Base-by-base conservation (phyloP, 2,888 invertebrate species). In the Horisme vitalbata region DNA sequence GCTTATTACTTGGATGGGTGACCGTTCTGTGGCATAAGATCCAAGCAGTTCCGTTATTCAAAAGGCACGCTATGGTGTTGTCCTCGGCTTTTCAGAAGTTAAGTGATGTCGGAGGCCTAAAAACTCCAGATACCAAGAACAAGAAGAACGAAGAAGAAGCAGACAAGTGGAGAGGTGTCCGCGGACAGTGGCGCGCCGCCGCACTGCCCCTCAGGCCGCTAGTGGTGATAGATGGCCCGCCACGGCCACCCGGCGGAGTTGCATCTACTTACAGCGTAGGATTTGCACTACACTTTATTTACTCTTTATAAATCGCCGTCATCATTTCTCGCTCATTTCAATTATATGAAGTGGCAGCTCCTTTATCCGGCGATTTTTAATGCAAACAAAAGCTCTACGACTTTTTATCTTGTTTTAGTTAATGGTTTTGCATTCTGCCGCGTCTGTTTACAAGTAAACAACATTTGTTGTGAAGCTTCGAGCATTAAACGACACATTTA, bases 201-300 rank as follows among this genome's bases (percentile, higher is more conserved):
- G 18, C 55, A 18, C 5, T 20, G 44, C 11, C 15, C 9, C 23
- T 26, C 36, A 53, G n/a, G n/a, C n/a, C 59, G 52, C 50, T 54
- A 37, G 59, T 45, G 52, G 73, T 82, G 83, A 83, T 80, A 72
- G 83, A 83, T 83, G 70, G 67, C 71, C 76, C 78, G 81, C 77
- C 80, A 65, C 58, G 52, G 56, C 61, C 81, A 78, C 66, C 77
- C 75, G 77, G 75, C 68, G 71, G 61, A 64, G 61, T 77, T 80
- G 79, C 83, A 79, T 82, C 77, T 74, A 71, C 77, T 81, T 75
- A 76, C 71, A 65, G 63, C 65, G 59, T 63, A 61, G 70, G 72
- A 70, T 75, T 72, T 74, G 71, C 75, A 72, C 71, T 75, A 72
- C 75, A 74, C 71, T 75, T 75, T 79, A 75, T 77, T 79, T 79